A percentile compares a stretch with the other conserved stretches of the same genome.
These are phyloP conservation scores for Okapia johnstoni DNA, from an alignment of 2,113 vertebrate genomes.

Conservation along the genomic window DNA sequence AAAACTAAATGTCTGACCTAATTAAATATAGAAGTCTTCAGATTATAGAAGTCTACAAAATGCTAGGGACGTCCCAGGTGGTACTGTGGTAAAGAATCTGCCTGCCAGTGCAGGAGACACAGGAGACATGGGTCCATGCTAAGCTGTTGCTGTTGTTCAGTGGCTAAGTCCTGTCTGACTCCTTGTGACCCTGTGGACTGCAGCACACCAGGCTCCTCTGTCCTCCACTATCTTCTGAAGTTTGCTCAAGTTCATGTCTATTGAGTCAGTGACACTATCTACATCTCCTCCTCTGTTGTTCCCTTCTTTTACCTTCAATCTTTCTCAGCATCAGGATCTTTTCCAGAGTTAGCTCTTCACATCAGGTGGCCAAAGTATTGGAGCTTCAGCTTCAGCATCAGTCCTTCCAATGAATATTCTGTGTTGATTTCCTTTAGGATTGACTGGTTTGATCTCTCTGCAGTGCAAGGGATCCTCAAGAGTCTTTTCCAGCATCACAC, in stretches of 20 bases:
- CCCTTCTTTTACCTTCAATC: not conserved
- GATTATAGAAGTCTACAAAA: not conserved
- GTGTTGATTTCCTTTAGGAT: not conserved
- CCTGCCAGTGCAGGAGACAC: not conserved
- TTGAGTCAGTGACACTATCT: not conserved
- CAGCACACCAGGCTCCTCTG: not conserved
- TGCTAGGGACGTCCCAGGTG: not conserved
- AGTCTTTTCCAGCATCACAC: not conserved
- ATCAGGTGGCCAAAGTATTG: not conserved
- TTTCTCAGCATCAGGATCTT: not conserved
- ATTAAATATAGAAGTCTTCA: not conserved
- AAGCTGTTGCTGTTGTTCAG: not conserved
- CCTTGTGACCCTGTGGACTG: not conserved
- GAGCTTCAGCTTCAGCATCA: not conserved
- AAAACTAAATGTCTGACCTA: not conserved
- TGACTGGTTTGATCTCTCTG: not conserved
- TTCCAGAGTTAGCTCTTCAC: not conserved
- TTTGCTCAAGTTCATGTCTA: not conserved
- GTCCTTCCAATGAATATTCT: not conserved
- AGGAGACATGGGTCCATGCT: not conserved
- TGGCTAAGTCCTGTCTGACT: not conserved
- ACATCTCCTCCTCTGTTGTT: not conserved
- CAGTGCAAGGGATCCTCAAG: not conserved
- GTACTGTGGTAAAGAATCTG: not conserved
- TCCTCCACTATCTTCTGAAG: not conserved